phyloP scores from a whole-genome alignment of 2,797 vertebrate species.

The Hapalemur alaotrensis region DNA sequence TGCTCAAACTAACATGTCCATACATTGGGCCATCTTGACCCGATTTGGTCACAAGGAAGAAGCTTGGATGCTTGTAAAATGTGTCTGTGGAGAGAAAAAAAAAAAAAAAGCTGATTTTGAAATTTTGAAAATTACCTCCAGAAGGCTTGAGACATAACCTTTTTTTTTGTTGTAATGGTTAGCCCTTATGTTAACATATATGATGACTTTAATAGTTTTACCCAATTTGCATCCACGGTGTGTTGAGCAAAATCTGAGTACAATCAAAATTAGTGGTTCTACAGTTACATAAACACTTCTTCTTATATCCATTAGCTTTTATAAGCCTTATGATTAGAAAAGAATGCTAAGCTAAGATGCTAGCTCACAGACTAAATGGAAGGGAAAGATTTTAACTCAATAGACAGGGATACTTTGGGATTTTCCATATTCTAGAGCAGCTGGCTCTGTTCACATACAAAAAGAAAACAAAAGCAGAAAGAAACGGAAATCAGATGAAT shows the following conservation, averaged over 20 bases:
- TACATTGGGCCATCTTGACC: not conserved
- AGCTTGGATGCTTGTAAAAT: not conserved
- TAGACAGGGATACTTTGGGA: constrained; percentile 17
- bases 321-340: not conserved
- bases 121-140: constrained; percentile 45
- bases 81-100: not conserved
- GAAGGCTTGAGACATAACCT: not conserved
- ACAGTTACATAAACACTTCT: not conserved
- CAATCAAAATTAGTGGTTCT: constrained; percentile 14
- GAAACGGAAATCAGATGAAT: constrained; percentile 9
- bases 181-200: not conserved
- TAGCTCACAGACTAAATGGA: constrained; percentile 33
- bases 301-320: constrained; percentile 9
- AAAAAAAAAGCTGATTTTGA: not conserved
- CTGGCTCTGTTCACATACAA: not conserved
- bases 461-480: constrained; percentile 39
- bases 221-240: not conserved
- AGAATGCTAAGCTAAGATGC: not conserved
- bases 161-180: constrained; percentile 5
- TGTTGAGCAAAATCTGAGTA: not conserved
- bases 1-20: not conserved
- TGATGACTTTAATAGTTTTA: not conserved
- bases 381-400: constrained; percentile 25
- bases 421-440: constrained; percentile 35
- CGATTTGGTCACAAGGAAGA: not conserved